These are phyloP conservation scores for Willowsia nigromaculata DNA, from an alignment of 2,888 invertebrate genomes.

Conservation along the genomic window DNA sequence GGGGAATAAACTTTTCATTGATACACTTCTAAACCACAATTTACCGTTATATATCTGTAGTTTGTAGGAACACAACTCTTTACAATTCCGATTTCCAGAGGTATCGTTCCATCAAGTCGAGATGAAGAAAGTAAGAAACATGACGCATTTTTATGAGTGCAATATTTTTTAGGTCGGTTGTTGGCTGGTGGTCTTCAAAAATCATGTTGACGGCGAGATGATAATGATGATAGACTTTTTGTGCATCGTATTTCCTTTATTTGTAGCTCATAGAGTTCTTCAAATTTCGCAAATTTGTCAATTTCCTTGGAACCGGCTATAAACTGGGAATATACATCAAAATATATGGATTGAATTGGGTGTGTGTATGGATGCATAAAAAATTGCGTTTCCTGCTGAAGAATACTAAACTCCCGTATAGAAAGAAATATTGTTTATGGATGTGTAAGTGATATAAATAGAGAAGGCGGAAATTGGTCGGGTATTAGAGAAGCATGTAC, in stretches of 20 bases:
- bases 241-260: background rate
- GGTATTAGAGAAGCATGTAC: constrained; percentile 7
- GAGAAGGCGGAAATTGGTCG: background rate
- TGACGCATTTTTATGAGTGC: constrained; percentile 14
- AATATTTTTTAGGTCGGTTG: background rate
- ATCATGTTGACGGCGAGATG: background rate
- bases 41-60: too few species aligned
- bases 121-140: background rate
- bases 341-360: too few species aligned
- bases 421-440: too few species aligned
- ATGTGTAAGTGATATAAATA: background rate
- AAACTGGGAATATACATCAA: too few species aligned
- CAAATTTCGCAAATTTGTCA: too few species aligned
- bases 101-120: background rate
- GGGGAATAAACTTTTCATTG: too few species aligned
- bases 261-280: too few species aligned
- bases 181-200: background rate
- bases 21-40: too few species aligned
- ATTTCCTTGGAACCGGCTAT: too few species aligned
- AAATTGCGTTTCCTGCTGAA: background rate
- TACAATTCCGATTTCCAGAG: too few species aligned
- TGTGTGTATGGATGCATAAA: background rate
- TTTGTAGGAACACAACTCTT: too few species aligned
- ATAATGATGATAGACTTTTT: background rate
- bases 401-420: too few species aligned